Evolutionary conservation across 2,797 vertebrate species (phyloP), one percentile per base, ranked within the genome.

Genomic region (Pitangus sulphuratus): DNA sequence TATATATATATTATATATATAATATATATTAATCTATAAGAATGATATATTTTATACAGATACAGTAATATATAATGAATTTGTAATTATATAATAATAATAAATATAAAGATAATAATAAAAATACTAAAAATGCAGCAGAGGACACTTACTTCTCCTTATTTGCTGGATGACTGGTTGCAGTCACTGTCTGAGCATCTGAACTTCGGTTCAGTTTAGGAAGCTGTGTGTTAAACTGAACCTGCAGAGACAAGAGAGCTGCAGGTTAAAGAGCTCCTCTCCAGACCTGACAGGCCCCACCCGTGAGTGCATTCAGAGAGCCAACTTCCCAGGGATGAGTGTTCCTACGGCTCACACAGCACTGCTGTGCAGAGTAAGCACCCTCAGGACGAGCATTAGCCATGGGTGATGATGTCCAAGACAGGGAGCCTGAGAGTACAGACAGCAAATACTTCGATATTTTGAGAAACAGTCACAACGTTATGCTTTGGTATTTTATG

Each of bases 61-160:
- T 51, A 51, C 11, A 28, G 28, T 28, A 28, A 50, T 22, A 28
- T 17, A 7, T 11, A 51, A 30, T 51, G 16, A 51, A 18, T 51
- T 30, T 28, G 8, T 51, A 30, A 30, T 51, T 7, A 51, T 51
- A 51, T 51, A 51, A 50, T 50, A 51, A 50, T 50, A 50, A 50
- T 51, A 28, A 47, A 48, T 25, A 33, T n/a, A 75, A 54, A 42
- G 37, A 12, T 8, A 22, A 6, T 10, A 37, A 33, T 11, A 18
- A 64, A 42, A 15, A 5, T 6, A 24, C 30, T 31, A 37, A 7
- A 37, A 57, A 10, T 2, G 26, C 44, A 65, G 28, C 3, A 44
- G 35, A 9, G 37, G 8, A 12, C 97, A 98, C 98, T 97, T 88
- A 99, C 99, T 97, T 98, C 69, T 98, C 98, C 97, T 98, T 98